phyloP scores from a whole-genome alignment of 2,797 vertebrate genomes.

The Gastrophryne carolinensis region DNA sequence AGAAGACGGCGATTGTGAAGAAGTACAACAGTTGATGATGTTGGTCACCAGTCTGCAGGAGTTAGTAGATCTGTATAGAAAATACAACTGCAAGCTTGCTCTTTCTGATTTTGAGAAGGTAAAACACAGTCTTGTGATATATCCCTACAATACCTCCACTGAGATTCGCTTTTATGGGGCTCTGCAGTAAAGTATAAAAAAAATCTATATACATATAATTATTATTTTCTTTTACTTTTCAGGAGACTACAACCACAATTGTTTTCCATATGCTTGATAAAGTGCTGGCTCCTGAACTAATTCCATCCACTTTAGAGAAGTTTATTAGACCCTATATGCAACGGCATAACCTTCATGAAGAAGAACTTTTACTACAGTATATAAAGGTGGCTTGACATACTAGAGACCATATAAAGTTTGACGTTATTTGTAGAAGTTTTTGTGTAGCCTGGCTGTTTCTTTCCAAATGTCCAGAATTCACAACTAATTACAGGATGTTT shows the following conservation, averaged over 20 bases:
- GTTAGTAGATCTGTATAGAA: constrained; percentile 80
- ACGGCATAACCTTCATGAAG: constrained; percentile 79
- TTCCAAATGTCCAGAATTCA: background rate
- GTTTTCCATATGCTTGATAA: constrained; percentile 94
- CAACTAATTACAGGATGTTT: background rate
- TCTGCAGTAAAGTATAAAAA: too few relatives aligned
- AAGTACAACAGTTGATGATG: constrained; percentile 75
- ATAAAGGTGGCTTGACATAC: constrained; percentile 78
- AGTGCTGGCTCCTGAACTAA: constrained; percentile 87
- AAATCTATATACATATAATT: too few relatives aligned
- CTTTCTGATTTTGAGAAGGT: constrained; percentile 94
- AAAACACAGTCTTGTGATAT: too few relatives aligned
- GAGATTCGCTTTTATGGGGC: too few relatives aligned
- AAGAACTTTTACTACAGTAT: constrained; percentile 87
- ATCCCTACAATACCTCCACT: too few relatives aligned
- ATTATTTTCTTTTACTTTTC: constrained; percentile 1
- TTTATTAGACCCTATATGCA: constrained; percentile 80
- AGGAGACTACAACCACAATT: constrained; percentile 84
- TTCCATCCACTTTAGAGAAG: constrained; percentile 78
- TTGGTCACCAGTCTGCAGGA: constrained; percentile 80
- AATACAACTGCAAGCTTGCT: constrained; percentile 85
- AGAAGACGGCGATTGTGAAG: constrained; percentile 71
- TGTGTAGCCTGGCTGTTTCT: too few relatives aligned
- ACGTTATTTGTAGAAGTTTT: too few relatives aligned
- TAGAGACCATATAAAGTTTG: background rate